Conservation (phyloP, 2,797 vertebrate genomes). For the Lacerta agilis region DNA sequence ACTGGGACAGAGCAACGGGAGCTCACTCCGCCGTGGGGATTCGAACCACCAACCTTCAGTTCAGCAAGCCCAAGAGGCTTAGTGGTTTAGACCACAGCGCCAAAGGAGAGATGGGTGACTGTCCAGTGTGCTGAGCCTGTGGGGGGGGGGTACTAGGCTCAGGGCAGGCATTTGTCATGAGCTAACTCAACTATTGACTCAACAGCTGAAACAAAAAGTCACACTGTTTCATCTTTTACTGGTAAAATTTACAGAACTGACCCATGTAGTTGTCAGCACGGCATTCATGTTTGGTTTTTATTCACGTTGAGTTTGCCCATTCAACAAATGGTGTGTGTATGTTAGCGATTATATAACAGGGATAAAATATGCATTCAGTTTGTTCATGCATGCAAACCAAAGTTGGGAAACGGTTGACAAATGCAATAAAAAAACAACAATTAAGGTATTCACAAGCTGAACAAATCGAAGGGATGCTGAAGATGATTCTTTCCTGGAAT, state of each 20-base stretch:
- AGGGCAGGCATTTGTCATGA: background rate
- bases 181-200: background rate
- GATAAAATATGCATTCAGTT: background rate
- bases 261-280: background rate
- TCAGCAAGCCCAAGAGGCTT: too few species aligned
- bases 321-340: background rate
- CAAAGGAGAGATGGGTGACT: background rate
- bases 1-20: too few species aligned
- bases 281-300: background rate
- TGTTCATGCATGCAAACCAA: background rate
- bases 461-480: background rate
- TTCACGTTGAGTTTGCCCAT: background rate
- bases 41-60: too few species aligned
- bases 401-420: background rate
- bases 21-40: too few species aligned
- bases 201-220: background rate
- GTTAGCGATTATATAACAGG: background rate
- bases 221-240: background rate
- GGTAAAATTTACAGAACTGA: background rate
- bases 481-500: background rate
- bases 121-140: background rate
- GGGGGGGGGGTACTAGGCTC: background rate
- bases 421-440: background rate
- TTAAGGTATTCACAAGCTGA: background rate
- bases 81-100: background rate